Evolutionary conservation across 2,888 invertebrate genomes (phyloP).

Genomic region (Phanerotoma sp.): DNA sequence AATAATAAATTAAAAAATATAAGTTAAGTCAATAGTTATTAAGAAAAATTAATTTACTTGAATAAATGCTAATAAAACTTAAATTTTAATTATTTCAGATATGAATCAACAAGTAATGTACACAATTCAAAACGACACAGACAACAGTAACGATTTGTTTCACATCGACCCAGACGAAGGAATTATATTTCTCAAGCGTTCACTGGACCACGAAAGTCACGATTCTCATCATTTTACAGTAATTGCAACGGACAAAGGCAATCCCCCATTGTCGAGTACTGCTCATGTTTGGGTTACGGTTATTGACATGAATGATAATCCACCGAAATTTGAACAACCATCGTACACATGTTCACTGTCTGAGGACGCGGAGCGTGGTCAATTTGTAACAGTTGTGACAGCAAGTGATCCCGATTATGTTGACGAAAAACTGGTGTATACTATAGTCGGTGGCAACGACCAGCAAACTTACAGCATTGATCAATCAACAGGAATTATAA

Average conservation of each 20-base stretch:
- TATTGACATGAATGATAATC: conserved; percentile 87
- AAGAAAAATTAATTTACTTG: too few relatives aligned
- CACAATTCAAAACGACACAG: conserved; percentile 67
- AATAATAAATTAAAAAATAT: neutral
- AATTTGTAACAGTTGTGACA: conserved; percentile 83
- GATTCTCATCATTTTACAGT: conserved; percentile 76
- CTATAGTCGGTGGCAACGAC: conserved; percentile 81
- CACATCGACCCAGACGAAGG: conserved; percentile 77
- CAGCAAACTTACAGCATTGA: conserved; percentile 72
- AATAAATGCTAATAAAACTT: too few relatives aligned
- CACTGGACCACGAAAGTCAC: conserved; percentile 78
- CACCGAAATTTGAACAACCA: conserved; percentile 81
- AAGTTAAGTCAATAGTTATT: neutral
- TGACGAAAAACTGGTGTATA: conserved; percentile 77
- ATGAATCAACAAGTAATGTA: conserved; percentile 70
- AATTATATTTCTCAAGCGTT: conserved; percentile 72
- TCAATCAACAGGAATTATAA: conserved; percentile 64
- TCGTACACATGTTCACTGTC: conserved; percentile 79
- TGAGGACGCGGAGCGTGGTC: conserved; percentile 79
- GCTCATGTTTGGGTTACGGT: conserved; percentile 85
- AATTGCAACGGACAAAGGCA: conserved; percentile 79
- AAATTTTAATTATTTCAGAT: conserved; percentile 54
- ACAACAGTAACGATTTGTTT: conserved; percentile 70
- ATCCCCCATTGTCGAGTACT: conserved; percentile 77
- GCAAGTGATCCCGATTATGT: conserved; percentile 86